Base-by-base conservation (phyloP, 2,888 invertebrate species). In the Yponomeuta evonymella region DNA sequence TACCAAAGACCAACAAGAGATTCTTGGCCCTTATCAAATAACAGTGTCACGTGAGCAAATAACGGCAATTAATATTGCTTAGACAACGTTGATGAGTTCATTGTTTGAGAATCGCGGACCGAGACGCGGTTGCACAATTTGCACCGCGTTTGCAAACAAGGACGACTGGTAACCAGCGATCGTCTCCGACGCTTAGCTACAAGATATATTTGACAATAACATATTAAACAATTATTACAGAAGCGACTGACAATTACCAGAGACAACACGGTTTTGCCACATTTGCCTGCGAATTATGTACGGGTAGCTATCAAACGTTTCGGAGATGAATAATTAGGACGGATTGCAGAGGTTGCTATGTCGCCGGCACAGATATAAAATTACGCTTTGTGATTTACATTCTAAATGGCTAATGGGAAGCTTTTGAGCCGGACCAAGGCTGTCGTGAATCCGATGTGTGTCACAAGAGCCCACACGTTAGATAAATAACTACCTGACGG, bases 31-130 rank as follows among this genome's bases (percentile, higher is more conserved):
- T 76, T 76, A 77, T 75, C 75, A 76, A 75, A 75, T 73, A 74
- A 73, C 72, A 72, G 69, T 72, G 76, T 76, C 76, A 74, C 73
- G 79, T 79, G 78, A 77, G 72, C 72, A 73, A 73, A 75, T 72
- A 78, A 76, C 78, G 74, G 83, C 80, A 88, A 87, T 89, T 89
- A 88, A 88, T 84, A 85, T 83, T 83, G 79, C 84, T 79, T 80
- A 82, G 83, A 79, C 79, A 76, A 76, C 78, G 76, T 74, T 84
- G 88, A 86, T 88, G 90, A 86, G 88, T 88, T 86, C 88, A 88
- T 88, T 89, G 88, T 89, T 89, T 88, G 86, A 84, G 82, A 84
- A 86, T 82, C 70, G 79, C 74, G 77, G 80, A 83, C 84, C 84
- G 83, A 87, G 86, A 84, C 84, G 79, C 75, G 15, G 77, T 89